Evolutionary conservation across 2,888 invertebrate species (phyloP).

Genomic region (Luperina nickerlii): DNA sequence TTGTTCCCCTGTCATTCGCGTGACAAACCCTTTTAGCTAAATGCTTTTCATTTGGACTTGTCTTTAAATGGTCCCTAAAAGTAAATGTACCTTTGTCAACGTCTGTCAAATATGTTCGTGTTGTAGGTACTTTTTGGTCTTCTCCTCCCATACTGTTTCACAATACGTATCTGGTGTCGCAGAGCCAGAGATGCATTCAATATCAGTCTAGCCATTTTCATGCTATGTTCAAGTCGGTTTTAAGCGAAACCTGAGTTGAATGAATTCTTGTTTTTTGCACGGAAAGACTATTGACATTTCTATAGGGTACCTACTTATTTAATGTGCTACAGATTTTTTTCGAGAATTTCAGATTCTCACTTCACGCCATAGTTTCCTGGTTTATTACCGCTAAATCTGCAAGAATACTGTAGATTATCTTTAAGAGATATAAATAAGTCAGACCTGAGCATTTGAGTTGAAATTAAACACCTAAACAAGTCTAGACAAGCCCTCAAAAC

Average conservation of each 20-base stretch:
- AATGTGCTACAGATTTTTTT: neutral
- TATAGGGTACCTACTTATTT: neutral
- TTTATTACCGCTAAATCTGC: neutral
- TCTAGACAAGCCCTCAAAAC: neutral
- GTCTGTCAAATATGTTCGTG: slow-evolving; percentile 13
- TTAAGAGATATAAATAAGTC: neutral
- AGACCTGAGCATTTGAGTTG: neutral
- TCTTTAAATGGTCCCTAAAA: neutral
- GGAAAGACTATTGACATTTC: neutral
- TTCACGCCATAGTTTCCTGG: neutral
- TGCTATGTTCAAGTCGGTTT: neutral
- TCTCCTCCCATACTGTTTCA: neutral
- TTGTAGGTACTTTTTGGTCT: neutral
- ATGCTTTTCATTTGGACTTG: slow-evolving; percentile 25
- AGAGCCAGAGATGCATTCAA: neutral
- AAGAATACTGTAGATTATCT: neutral
- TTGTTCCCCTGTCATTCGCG: neutral
- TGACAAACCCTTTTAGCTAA: slow-evolving; percentile 27
- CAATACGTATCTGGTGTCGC: neutral
- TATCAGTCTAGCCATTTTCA: neutral
- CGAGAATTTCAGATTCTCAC: neutral
- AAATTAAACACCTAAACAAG: neutral
- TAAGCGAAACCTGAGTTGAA: neutral
- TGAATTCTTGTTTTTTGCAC: neutral
- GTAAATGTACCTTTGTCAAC: slow-evolving; percentile 13